phyloP scores from a whole-genome alignment of 2,113 vertebrate genomes.

The Sarotherodon lohbergeri region DNA sequence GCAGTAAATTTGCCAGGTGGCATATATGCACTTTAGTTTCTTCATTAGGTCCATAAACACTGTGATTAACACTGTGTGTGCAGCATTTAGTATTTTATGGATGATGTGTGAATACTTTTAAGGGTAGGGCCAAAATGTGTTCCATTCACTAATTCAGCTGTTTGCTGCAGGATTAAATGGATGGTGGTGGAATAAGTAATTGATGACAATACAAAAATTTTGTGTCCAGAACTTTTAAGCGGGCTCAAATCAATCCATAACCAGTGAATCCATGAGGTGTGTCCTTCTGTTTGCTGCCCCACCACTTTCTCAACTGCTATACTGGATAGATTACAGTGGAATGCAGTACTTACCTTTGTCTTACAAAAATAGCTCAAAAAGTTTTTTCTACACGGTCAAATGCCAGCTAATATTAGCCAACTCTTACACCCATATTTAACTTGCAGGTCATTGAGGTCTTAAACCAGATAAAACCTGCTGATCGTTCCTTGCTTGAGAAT shows the following conservation, averaged over 20 bases:
- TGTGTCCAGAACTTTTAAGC: not conserved
- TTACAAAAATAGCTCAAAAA: not conserved
- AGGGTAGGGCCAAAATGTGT: not conserved
- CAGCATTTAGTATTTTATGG: not conserved
- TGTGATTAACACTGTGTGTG: not conserved
- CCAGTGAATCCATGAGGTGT: not conserved
- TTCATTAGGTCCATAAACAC: conserved; percentile 1
- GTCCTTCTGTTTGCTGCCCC: not conserved
- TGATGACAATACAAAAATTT: not conserved
- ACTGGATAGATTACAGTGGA: not conserved
- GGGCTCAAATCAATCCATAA: not conserved
- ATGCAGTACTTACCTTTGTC: not conserved
- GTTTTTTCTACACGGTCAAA: not conserved
- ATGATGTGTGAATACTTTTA: not conserved
- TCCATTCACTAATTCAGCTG: not conserved
- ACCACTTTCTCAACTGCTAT: not conserved
- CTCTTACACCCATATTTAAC: not conserved
- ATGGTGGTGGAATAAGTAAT: not conserved
- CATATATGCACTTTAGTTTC: not conserved
- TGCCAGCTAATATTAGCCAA: not conserved
- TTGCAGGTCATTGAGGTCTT: not conserved
- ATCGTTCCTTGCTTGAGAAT: not conserved
- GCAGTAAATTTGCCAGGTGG: conserved; percentile 7
- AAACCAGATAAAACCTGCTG: not conserved
- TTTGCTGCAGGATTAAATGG: not conserved